Evolutionary conservation across 35 echinoderm and acorn worm genomes (phyloP), one percentile per base, ranked within the genome.

Genomic region (Heliocidaris erythrogramma): DNA sequence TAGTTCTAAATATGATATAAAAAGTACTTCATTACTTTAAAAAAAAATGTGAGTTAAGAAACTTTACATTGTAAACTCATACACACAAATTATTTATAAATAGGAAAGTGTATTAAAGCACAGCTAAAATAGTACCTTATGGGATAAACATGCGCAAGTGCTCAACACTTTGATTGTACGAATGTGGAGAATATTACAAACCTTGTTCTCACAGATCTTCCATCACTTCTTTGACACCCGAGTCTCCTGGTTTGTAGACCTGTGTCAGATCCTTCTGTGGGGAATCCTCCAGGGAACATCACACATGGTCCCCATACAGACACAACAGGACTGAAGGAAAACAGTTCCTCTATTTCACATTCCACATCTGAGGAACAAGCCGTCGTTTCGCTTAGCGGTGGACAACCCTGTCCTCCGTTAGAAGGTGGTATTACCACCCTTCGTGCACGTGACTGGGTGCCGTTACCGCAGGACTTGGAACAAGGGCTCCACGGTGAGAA

Each of bases 391-490:
- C 95, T 96, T 30, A 99, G 93, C 12, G 94, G 31, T 7, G 97
- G 98, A 48, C 98, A 99, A 7, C 13, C 18, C 85, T 90, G 48
- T 0, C 98, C 98, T 11, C 95, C 90, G 12, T 95, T 94, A 1
- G 94, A 95, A 49, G 96, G 95, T 56, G 97, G 93, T 49, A 99
- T 86, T 5, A 99, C 69, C 0, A 99, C 97, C 49, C 88, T 48
- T 5, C 98, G 59, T 16, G 96, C 94, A n/a, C 97, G 94, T 7
- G 96, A 97, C 95, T 99, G 97, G 8, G 98, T 99, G n/a, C 97
- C 98, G 52, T 99, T 99, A 0, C 97, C 98, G 94, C 98, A 99
- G 6, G 97, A 71, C 30, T 95, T 97, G 10, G 98, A 95, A 69
- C 98, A 99, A 17, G 94, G 78, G 30, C 95, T 97, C 98, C 98